phyloP scores from a whole-genome alignment of 2,888 invertebrate species.

The Tenthredo mesomela region DNA sequence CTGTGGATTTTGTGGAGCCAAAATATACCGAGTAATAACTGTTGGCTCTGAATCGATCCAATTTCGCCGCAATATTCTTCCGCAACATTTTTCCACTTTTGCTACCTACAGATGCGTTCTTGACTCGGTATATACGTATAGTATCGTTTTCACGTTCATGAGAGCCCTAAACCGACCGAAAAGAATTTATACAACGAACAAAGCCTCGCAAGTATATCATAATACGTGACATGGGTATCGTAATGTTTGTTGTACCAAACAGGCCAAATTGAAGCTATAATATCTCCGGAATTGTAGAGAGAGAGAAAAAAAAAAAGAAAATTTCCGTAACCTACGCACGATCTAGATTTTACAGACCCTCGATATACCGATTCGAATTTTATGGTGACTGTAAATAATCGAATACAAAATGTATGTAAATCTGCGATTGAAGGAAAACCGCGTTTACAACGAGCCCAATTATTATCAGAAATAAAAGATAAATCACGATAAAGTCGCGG shows the following conservation, averaged over 20 bases:
- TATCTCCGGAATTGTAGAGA: neutral
- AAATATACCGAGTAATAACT: neutral
- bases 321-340: neutral
- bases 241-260: neutral
- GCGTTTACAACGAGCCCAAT: neutral
- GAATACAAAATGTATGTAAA: neutral
- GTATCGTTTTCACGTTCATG: constrained; percentile 1
- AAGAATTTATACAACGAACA: constrained; percentile 22
- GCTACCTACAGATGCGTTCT: neutral
- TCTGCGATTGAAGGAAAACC: neutral
- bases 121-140: neutral
- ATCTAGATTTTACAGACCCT: neutral
- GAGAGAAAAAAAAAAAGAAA: neutral
- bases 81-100: neutral
- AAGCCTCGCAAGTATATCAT: constrained; percentile 1
- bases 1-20: neutral
- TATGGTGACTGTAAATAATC: neutral
- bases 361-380: neutral
- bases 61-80: neutral
- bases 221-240: neutral
- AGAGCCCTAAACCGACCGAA: constrained; percentile 26
- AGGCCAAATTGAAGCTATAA: neutral
- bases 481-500: neutral
- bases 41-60: neutral
- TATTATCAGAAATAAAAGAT: neutral